Conservation (phyloP, 2,888 invertebrate genomes). For the Seladonia tumulorum region DNA sequence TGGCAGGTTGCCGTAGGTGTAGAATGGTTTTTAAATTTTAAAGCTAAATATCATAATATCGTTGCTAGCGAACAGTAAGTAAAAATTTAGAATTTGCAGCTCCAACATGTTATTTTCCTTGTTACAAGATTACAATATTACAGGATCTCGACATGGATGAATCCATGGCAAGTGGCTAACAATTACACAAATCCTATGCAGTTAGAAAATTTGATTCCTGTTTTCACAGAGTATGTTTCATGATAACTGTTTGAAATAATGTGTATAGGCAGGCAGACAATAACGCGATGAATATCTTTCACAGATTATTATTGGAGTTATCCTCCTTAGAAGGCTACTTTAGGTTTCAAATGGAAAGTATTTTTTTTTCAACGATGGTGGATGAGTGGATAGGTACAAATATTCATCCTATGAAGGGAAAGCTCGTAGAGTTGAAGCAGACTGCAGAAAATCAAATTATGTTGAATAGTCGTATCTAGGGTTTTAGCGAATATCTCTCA, state of each 20-base stretch:
- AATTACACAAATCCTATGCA: conserved; percentile 89
- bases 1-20: conserved; percentile 84
- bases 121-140: background rate
- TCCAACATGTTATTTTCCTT: background rate
- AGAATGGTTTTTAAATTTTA: conserved; percentile 86
- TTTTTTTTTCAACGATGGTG: conserved; percentile 86
- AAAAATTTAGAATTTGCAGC: background rate
- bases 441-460: conserved; percentile 85
- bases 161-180: conserved; percentile 89
- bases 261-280: background rate
- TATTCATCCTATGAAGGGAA: conserved; percentile 85
- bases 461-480: conserved; percentile 82
- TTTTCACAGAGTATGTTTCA: conserved; percentile 86
- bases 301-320: conserved; percentile 85
- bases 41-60: conserved; percentile 85
- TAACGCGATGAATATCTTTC: conserved; percentile 12
- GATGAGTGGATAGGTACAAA: conserved; percentile 88
- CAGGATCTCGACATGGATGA: conserved; percentile 89
- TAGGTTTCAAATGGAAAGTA: conserved; percentile 85
- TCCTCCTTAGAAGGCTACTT: conserved; percentile 86
- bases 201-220: conserved; percentile 86
- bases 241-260: background rate
- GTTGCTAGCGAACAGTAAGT: conserved; percentile 86
- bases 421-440: conserved; percentile 85
- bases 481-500: conserved; percentile 33